Evolutionary conservation across 2,113 vertebrate genomes (phyloP), one percentile per base, ranked within the genome.

Genomic region (Haemorhous mexicanus): DNA sequence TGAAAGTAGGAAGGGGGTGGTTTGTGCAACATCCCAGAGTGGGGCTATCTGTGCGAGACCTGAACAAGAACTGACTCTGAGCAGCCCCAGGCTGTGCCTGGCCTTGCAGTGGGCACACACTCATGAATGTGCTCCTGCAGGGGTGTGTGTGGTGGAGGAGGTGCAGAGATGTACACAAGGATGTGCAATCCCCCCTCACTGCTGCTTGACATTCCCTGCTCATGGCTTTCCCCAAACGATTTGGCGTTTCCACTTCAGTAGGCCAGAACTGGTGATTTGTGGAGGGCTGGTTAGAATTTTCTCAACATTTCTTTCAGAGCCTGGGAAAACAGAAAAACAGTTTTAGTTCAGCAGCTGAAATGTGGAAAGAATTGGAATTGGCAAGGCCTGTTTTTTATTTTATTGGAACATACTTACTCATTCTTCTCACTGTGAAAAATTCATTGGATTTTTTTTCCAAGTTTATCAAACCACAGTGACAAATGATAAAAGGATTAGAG

Each of bases 401-500:
- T 90, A 43, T 68, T 95, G 62, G 88, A 75, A 73, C 4, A 6
- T 78, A 87, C 76, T 97, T 96, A 81, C 58, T 95, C 59, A 59
- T 96, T 96, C 89, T 90, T 94, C 90, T 96, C 90, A 78, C 86
- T 92, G 37, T 90, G 94, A 96, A 96, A 94, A 92, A 96, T 89
- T 84, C 80, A 87, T 90, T 87, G 85, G 87, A 44, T 70, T 96
- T 94, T 93, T 89, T 89, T 93, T 87, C 53, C 64, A 56, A 95
- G 76, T 95, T 96, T 96, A 96, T 97, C 95, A 96, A 95, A 92
- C 93, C 73, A 33, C 39, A 64, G 90, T 93, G 95, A 93, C 95
- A 90, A 96, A 97, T 82, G 95, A 95, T 93, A 94, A 96, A 95
- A 92, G 53, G 92, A 96, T 96, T 96, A 96, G 93, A 87, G 95